Evolutionary conservation across 2,888 invertebrate species (phyloP).

Genomic region (Trachelus stipa): DNA sequence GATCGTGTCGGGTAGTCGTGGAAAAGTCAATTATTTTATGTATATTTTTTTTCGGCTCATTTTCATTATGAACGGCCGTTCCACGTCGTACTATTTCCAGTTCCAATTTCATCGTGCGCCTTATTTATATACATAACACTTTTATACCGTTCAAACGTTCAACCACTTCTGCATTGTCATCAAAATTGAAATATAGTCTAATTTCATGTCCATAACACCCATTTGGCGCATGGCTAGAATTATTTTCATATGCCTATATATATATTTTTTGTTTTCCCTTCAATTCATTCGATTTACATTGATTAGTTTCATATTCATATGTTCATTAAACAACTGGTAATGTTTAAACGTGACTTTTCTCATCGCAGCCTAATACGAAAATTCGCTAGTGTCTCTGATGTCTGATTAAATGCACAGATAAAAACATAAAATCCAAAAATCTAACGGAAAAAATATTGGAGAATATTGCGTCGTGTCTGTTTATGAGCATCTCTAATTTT

Average conservation of each 20-base stretch:
- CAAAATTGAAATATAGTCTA: constrained; percentile 45
- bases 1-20: background rate
- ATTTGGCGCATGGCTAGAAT: constrained; percentile 18
- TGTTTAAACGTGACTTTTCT: constrained; percentile 25
- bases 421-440: background rate
- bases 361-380: constrained; percentile 19
- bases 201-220: constrained; percentile 35
- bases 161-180: constrained; percentile 24
- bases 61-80: background rate
- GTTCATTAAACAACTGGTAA: constrained; percentile 23
- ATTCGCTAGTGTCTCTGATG: background rate
- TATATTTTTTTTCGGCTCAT: background rate
- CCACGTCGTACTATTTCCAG: constrained; percentile 17
- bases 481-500: background rate
- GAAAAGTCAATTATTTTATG: background rate
- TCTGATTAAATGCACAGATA: constrained; percentile 1
- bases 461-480: background rate
- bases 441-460: background rate
- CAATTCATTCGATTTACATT: constrained; percentile 45
- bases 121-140: constrained; percentile 46
- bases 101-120: constrained; percentile 48
- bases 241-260: constrained; percentile 38
- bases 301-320: constrained; percentile 33
- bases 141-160: constrained; percentile 25
- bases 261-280: constrained; percentile 26